Base-by-base conservation (phyloP, 2,113 vertebrate genomes). In the Calyptomena viridis region DNA sequence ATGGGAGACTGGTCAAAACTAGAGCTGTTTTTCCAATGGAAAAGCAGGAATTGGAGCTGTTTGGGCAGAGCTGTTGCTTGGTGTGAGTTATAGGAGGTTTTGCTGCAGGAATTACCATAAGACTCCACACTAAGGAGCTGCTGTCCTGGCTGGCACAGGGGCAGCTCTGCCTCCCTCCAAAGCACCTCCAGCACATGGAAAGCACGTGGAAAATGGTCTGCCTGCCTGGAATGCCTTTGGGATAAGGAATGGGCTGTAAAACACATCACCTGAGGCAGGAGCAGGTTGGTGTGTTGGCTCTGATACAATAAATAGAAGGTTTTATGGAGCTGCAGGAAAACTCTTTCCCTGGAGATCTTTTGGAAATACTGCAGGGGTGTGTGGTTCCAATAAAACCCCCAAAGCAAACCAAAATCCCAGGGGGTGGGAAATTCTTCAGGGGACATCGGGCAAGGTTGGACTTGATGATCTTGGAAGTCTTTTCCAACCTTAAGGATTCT, bases 81-180 rank as follows among this genome's bases (percentile, higher is more conserved):
- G 80, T 44, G 9, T 39, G 84, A 84, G 27, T 68, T 90, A 49
- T 3, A 7, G 8, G 69, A 89, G 83, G 58, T 59, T 92, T 95
- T 95, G 94, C 97, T 96, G 93, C 96, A 97, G 94, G 85, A 97
- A 97, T 97, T 85, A 71, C 87, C 90, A 59, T 93, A 77, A 81
- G 4, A 28, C 71, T 69, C 66, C 59, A 56, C 67, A 74, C 8
- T 12, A 6, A 67, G 44, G 31, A 59, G 33, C 8, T 22, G 25
- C 62, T 24, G 13, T 11, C 56, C 62, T 55, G 33, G 7, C 3
- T 12, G 73, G 55, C 44, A 31, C 3, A 19, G 58, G 73, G 78
- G 42, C 74, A 80, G 50, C 22, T 16, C 39, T 9, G 37, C 35
- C 50, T 76, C 46, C 30, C 25, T 27, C 58, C 5, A 3, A 30